Percentiles rank a stretch among this genome's conserved stretches.
Conservation (phyloP, 2,797 vertebrate species). For the Sandelia bainsii region DNA sequence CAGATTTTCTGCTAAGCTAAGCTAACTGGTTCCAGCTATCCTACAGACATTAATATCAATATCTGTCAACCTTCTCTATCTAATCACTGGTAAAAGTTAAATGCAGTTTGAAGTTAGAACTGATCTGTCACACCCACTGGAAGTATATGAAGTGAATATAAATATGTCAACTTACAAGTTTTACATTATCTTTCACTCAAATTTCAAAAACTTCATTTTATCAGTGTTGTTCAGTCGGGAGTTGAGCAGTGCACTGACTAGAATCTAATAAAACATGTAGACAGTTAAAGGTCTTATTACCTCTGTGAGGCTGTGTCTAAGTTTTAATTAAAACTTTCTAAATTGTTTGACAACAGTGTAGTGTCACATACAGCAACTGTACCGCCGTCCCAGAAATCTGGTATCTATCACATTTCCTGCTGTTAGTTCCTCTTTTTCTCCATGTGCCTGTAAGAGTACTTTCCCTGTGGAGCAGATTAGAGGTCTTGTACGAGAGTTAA, state of each 20-base stretch:
- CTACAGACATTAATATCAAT: too few species aligned
- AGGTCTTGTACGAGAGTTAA: slow-evolving; percentile 78
- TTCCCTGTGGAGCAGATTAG: slow-evolving; percentile 79
- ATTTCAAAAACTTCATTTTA: too few species aligned
- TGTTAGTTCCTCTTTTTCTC: slow-evolving; percentile 61
- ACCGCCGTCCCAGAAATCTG: slow-evolving; percentile 26
- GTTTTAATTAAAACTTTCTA: slow-evolving; percentile 16
- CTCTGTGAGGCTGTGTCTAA: not conserved
- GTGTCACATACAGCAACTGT: slow-evolving; percentile 13
- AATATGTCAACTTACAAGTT: too few species aligned
- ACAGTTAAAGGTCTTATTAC: not conserved
- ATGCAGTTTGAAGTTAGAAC: too few species aligned
- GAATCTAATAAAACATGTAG: not conserved
- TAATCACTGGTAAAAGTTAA: too few species aligned
- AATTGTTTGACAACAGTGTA: slow-evolving; percentile 22
- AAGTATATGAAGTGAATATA: too few species aligned
- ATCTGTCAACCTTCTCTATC: too few species aligned
- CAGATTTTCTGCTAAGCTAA: not conserved
- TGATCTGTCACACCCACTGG: not conserved
- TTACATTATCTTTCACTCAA: too few species aligned
- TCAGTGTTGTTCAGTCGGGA: too few species aligned
- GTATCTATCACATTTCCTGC: slow-evolving; percentile 5
- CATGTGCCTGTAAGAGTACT: slow-evolving; percentile 65
- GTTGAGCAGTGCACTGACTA: not conserved
- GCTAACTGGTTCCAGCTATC: not conserved